Evolutionary conservation across 2,888 invertebrate species (phyloP), one percentile per base, ranked within the genome.

Genomic region (Adelphocoris suturalis): DNA sequence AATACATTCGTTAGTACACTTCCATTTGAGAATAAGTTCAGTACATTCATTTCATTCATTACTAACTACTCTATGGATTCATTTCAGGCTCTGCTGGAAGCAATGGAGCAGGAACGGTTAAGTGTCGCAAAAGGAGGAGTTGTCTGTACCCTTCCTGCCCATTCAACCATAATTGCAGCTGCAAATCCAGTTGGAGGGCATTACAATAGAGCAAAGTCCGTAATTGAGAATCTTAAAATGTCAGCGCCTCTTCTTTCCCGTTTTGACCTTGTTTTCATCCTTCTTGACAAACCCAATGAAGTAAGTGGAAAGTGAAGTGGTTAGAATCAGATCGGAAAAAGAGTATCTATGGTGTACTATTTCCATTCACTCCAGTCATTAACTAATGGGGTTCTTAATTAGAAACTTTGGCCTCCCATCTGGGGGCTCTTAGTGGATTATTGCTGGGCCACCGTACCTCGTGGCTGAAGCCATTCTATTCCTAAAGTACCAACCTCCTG

Each of bases 51-150:
- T 37, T 37, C 37, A 2, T 4, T 4, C 37, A 37, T 37, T 37
- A 7, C 7, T 2, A 37, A 2, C 7, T 37, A 37, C 37, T 37
- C 37, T 37, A n/a, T 37, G 37, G 7, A 4, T 52, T 11, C 5
- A 27, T 75, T 94, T 92, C 93, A 96, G 95, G 96, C 97, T 90
- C 94, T 99, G 86, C 94, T 99, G 76, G 99, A 99, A 94, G 97
- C 97, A 0, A 98, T 99, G 98, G 99, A 99, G 93, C 98, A 99
- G 92, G 96, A 98, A 92, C 96, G 96, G 82, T 96, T 99, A 61
- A 97, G 97, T 92, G 95, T 99, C 88, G 97, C 98, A 0, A 98
- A 98, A 93, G 97, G 97, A n/a, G 97, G 97, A 7, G 96, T 97
- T 23, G 96, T 97, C 76, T 97, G 96, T 93, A 96, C 96, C 88